Conservation (phyloP, 2,797 vertebrate genomes). For the Cuculus canorus region DNA sequence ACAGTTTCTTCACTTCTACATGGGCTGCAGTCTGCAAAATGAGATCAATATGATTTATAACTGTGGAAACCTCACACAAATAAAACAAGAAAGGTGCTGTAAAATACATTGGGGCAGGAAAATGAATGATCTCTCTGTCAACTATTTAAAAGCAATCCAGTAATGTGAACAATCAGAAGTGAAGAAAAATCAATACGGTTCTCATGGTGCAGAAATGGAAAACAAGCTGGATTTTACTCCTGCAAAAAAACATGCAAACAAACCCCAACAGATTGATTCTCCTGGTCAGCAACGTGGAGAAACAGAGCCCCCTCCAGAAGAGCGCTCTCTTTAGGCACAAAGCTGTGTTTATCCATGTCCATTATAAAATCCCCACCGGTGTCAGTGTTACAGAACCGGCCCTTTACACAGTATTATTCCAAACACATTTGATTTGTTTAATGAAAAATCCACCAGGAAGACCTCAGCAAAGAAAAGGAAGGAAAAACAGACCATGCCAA, state of each 20-base stretch:
- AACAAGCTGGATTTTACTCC: slow-evolving; percentile 64
- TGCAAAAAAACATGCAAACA: slow-evolving; percentile 27
- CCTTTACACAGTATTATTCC: neutral
- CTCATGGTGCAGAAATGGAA: slow-evolving; percentile 55
- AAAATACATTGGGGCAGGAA: slow-evolving; percentile 37
- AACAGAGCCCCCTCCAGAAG: neutral
- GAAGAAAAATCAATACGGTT: slow-evolving; percentile 69
- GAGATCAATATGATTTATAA: neutral
- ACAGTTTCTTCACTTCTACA: neutral
- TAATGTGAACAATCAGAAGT: slow-evolving; percentile 67
- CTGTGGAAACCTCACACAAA: neutral
- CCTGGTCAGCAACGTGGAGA: neutral
- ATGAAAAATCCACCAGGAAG: neutral
- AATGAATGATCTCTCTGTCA: slow-evolving; percentile 65
- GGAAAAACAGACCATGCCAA: neutral
- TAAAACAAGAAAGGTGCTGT: neutral
- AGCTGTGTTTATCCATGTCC: neutral
- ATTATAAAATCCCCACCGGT: neutral
- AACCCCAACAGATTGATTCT: slow-evolving; percentile 34
- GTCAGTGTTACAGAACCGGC: neutral
- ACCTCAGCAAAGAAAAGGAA: neutral
- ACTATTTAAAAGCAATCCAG: slow-evolving; percentile 71
- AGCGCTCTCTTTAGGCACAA: neutral
- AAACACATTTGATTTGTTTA: neutral
- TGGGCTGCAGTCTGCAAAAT: neutral